Percentiles rank a stretch among this genome's conserved stretches.
Evolutionary conservation across 2,113 vertebrate species (phyloP).

Genomic region (Ascaphus truei): DNA sequence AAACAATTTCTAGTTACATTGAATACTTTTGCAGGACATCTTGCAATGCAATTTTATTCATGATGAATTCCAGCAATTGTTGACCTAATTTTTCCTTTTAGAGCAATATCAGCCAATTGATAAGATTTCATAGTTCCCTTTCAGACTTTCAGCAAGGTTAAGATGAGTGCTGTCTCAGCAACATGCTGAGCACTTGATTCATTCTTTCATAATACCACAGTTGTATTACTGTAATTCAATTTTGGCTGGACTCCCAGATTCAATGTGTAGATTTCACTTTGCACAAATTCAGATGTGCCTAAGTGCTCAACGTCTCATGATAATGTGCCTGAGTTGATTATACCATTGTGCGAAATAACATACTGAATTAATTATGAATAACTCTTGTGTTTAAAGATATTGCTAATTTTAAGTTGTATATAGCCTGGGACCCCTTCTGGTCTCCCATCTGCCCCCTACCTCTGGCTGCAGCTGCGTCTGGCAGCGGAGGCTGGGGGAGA

Average conservation of each 20-base stretch:
- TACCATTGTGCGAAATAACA: not conserved
- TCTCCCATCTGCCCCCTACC: no score
- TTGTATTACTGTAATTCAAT: conserved; percentile 62
- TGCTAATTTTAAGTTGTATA: conserved; percentile 20
- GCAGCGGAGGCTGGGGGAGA: no score
- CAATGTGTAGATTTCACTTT: conserved; percentile 45
- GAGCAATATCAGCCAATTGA: conserved; percentile 53
- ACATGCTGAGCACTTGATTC: conserved; percentile 60
- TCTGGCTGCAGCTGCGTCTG: no score
- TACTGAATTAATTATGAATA: conserved; percentile 6
- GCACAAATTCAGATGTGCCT: conserved; percentile 40
- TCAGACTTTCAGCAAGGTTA: conserved; percentile 63
- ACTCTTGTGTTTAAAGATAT: conserved; percentile 31
- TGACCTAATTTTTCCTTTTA: conserved; percentile 57
- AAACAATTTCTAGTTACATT: conserved; percentile 49
- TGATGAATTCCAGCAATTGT: conserved; percentile 59
- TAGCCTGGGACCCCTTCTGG: no score
- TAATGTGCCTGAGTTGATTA: conserved; percentile 35
- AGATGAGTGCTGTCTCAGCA: conserved; percentile 65
- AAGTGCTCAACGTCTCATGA: conserved; percentile 42
- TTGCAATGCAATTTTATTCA: conserved; percentile 48
- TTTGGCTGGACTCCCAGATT: conserved; percentile 63
- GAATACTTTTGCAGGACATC: conserved; percentile 43
- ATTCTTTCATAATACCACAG: conserved; percentile 60
- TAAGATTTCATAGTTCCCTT: conserved; percentile 60